A percentile compares a stretch with the other conserved stretches of the same genome.
These are phyloP conservation scores for Gnathonemus echidnorhynchus DNA, from an alignment of 2,113 vertebrate genomes.

Conservation along the genomic window DNA sequence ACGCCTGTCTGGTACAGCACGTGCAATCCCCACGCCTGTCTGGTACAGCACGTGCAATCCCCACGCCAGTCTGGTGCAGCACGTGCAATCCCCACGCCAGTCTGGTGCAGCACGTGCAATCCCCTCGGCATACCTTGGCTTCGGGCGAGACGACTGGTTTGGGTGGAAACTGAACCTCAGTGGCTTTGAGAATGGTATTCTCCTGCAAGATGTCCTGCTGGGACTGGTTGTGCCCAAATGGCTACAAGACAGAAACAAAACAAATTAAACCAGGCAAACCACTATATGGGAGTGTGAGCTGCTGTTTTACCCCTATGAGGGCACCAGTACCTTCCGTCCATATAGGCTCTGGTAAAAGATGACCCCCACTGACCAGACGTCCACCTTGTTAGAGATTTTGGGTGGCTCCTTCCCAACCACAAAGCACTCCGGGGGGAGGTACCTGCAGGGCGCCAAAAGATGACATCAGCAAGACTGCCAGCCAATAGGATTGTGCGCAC, in stretches of 20 bases:
- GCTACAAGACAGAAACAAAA: conserved; percentile 53
- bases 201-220: conserved; percentile 94
- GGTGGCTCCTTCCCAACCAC: conserved; percentile 89
- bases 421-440: conserved; percentile 91
- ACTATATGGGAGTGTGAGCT: neutral
- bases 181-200: conserved; percentile 93
- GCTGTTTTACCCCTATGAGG: no score
- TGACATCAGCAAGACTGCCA: neutral
- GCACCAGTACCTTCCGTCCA: conserved; percentile 80
- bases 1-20: no score
- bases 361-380: conserved; percentile 91
- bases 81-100: no score
- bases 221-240: conserved; percentile 92
- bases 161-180: conserved; percentile 89
- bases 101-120: no score
- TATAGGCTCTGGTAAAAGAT: conserved; percentile 98
- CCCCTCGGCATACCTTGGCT: conserved; percentile 73
- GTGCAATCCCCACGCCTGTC: no score
- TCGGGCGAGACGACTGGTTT: conserved; percentile 89
- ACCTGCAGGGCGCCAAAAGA: conserved; percentile 56
- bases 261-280: neutral
- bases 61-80: no score
- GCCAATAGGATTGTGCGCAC: neutral
- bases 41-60: no score
- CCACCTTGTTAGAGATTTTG: conserved; percentile 95